phyloP scores from a whole-genome alignment of 2,113 vertebrate genomes.

The Centropristis striata region DNA sequence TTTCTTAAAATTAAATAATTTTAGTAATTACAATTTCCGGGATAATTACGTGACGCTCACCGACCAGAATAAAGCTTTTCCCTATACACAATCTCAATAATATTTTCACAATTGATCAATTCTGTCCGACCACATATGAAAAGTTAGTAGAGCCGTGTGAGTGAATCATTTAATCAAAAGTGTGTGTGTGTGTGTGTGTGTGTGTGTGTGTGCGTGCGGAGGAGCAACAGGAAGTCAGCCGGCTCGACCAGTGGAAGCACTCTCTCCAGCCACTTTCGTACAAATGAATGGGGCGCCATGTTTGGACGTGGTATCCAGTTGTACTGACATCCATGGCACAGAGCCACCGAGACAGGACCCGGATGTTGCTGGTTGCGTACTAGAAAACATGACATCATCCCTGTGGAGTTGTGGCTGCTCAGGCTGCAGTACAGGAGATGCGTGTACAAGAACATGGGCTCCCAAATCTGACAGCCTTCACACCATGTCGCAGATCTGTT shows the following conservation, averaged over 20 bases:
- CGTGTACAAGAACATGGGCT: not conserved
- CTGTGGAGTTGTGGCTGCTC: conserved; percentile 23
- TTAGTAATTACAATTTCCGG: too few species aligned
- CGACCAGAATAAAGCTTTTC: too few species aligned
- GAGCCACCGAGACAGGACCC: conserved; percentile 72
- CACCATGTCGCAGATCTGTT: not conserved
- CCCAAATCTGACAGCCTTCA: not conserved
- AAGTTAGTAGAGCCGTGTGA: not conserved
- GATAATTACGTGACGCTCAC: not conserved
- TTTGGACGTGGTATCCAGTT: not conserved
- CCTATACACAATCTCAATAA: not conserved
- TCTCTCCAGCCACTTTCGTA: not conserved
- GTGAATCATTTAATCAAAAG: not conserved
- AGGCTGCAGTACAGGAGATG: not conserved
- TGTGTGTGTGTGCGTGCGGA: not conserved
- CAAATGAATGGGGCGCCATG: not conserved
- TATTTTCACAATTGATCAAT: too few species aligned
- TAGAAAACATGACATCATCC: conserved; percentile 85
- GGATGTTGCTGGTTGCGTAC: conserved; percentile 86
- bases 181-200: not conserved
- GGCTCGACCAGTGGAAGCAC: not conserved
- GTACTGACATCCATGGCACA: not conserved
- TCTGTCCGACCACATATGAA: not conserved
- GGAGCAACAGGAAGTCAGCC: not conserved
- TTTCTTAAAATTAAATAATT: too few species aligned